These are phyloP conservation scores for Nematopogon swammerdamellus DNA, from an alignment of 2,888 invertebrate genomes.

Conservation along the genomic window DNA sequence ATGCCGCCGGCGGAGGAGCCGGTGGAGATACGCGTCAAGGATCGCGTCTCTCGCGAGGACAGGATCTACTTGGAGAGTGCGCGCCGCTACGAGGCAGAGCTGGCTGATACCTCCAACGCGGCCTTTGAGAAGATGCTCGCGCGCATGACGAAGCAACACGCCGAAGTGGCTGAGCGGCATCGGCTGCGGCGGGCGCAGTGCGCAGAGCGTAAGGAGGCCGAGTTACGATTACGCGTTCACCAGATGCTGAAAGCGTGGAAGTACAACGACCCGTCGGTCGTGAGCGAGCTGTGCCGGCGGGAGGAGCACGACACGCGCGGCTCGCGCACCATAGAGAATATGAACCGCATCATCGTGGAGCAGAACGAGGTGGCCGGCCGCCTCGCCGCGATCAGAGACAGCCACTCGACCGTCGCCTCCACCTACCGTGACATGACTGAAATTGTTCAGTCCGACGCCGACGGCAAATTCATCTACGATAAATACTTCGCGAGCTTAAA, in stretches of 20 bases:
- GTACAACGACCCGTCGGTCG: constrained; percentile 48
- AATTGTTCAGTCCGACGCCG: constrained; percentile 38
- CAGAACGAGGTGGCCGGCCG: constrained; percentile 40
- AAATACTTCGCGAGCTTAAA: constrained; percentile 39
- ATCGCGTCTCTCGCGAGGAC: not conserved
- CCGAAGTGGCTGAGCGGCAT: constrained; percentile 26
- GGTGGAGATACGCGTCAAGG: not conserved
- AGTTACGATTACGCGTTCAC: constrained; percentile 34
- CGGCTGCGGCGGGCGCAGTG: constrained; percentile 23
- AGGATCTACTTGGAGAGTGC: constrained; percentile 2
- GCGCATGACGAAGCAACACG: constrained; percentile 30
- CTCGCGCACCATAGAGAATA: constrained; percentile 39
- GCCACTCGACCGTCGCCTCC: constrained; percentile 53
- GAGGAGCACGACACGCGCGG: constrained; percentile 52
- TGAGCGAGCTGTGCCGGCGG: constrained; percentile 35
- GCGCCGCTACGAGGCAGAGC: constrained; percentile 22
- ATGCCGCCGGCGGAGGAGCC: not conserved
- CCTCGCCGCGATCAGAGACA: constrained; percentile 54
- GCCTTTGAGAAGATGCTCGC: constrained; percentile 31
- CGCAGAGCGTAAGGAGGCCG: constrained; percentile 22
- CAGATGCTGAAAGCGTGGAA: constrained; percentile 39
- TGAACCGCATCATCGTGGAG: constrained; percentile 48
- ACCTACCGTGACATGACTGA: constrained; percentile 53
- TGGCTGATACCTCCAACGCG: constrained; percentile 27
- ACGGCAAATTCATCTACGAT: constrained; percentile 33